These are phyloP conservation scores for Lamproptera curius DNA, from an alignment of 2,888 invertebrate genomes.

Conservation along the genomic window DNA sequence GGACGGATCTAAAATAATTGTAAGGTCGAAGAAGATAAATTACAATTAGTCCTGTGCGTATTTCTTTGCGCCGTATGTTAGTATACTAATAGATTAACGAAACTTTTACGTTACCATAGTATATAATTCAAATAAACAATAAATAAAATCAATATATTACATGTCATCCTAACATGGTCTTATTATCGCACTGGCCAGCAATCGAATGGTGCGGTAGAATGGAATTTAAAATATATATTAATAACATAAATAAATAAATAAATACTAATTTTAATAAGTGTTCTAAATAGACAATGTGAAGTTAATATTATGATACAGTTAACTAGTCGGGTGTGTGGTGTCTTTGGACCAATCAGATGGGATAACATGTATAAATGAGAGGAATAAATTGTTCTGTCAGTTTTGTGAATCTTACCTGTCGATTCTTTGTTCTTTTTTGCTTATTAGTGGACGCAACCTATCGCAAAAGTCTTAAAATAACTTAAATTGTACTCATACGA, in stretches of 20 bases:
- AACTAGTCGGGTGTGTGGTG: neutral
- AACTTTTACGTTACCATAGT: slow-evolving; percentile 5
- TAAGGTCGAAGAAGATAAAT: too few relatives aligned
- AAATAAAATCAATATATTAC: slow-evolving; percentile 14
- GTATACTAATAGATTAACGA: slow-evolving; percentile 6
- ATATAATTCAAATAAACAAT: slow-evolving; percentile 12
- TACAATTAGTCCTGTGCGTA: neutral
- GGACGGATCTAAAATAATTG: too few relatives aligned
- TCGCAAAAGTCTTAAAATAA: too few relatives aligned
- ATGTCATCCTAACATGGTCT: neutral
- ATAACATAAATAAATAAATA: neutral
- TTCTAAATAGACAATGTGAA: slow-evolving; percentile 16
- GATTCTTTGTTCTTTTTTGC: neutral
- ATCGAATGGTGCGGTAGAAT: neutral
- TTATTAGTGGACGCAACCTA: too few relatives aligned
- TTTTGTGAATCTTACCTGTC: slow-evolving; percentile 3
- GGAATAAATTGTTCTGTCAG: too few relatives aligned
- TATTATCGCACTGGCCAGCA: neutral
- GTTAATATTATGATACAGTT: slow-evolving; percentile 8
- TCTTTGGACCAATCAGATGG: neutral
- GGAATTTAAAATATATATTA: slow-evolving; percentile 4
- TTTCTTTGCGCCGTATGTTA: slow-evolving; percentile 2
- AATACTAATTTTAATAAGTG: slow-evolving; percentile 13
- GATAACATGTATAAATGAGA: neutral
- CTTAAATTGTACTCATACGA: too few relatives aligned